phyloP scores from a whole-genome alignment of 2,888 invertebrate genomes.

The Meghimatium bilineatum region DNA sequence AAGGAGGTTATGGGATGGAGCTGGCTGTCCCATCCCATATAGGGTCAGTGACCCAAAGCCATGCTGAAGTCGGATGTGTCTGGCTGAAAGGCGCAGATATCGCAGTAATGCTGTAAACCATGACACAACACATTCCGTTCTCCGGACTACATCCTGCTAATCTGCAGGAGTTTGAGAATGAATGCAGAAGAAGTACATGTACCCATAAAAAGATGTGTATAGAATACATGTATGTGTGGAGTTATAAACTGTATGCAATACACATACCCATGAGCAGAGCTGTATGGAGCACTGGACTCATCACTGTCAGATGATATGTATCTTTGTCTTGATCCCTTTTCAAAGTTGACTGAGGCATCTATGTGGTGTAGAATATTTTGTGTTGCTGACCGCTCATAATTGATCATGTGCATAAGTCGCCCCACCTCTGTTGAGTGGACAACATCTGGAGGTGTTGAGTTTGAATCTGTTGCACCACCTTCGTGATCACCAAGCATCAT shows the following conservation, averaged over 20 bases:
- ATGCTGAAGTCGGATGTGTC: too few relatives aligned
- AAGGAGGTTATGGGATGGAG: too few relatives aligned
- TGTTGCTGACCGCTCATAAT: constrained; percentile 68
- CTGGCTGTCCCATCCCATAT: too few relatives aligned
- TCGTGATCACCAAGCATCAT: constrained; percentile 77
- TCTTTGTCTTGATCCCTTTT: constrained; percentile 44
- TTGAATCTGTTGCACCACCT: constrained; percentile 42
- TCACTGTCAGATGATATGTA: constrained; percentile 58
- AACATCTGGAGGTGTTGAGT: constrained; percentile 67
- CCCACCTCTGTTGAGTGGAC: constrained; percentile 66
- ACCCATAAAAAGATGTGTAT: neutral
- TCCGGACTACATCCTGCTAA: too few relatives aligned
- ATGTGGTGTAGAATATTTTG: constrained; percentile 71
- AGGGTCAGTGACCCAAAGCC: too few relatives aligned
- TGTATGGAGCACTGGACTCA: constrained; percentile 49
- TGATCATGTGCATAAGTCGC: constrained; percentile 62
- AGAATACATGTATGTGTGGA: neutral
- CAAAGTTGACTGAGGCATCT: constrained; percentile 69
- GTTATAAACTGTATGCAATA: neutral
- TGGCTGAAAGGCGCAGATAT: too few relatives aligned
- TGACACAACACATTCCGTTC: too few relatives aligned
- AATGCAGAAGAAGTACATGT: too few relatives aligned
- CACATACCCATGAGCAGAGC: constrained; percentile 27
- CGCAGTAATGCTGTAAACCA: too few relatives aligned
- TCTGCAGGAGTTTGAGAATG: too few relatives aligned